A percentile compares a stretch with the other conserved stretches of the same genome.
These are phyloP conservation scores for Onychomys leucogaster DNA, from an alignment of 2,797 vertebrate species.

Conservation along the genomic window DNA sequence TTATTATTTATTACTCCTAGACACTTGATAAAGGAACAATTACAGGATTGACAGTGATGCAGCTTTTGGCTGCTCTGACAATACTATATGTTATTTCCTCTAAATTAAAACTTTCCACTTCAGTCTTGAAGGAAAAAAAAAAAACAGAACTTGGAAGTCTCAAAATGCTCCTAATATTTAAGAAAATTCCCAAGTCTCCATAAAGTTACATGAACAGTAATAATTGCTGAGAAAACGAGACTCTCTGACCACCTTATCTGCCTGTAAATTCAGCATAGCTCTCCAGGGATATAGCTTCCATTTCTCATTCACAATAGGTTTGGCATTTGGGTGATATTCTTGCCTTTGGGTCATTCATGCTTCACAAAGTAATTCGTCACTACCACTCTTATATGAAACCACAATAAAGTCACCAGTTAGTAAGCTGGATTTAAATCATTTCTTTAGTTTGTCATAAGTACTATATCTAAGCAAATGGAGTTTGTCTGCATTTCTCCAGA, in stretches of 20 bases:
- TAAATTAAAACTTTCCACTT: background rate
- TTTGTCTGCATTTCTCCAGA: background rate
- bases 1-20: background rate
- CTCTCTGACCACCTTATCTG: background rate
- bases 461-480: background rate
- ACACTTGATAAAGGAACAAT: background rate
- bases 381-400: background rate
- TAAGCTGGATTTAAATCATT: background rate
- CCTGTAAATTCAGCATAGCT: background rate
- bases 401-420: background rate
- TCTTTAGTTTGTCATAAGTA: background rate
- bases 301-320: background rate
- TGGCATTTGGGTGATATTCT: background rate
- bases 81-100: background rate
- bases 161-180: background rate
- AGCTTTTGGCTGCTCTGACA: background rate
- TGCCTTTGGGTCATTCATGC: background rate
- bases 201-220: background rate
- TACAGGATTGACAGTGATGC: background rate
- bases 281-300: background rate
- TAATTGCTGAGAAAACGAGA: background rate
- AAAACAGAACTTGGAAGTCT: background rate
- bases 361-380: background rate
- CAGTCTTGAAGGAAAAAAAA: background rate
- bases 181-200: background rate